A percentile compares a stretch with the other conserved stretches of the same genome.
phyloP scores from a whole-genome alignment of 2,797 vertebrate genomes.

The Tenualosa ilisha region DNA sequence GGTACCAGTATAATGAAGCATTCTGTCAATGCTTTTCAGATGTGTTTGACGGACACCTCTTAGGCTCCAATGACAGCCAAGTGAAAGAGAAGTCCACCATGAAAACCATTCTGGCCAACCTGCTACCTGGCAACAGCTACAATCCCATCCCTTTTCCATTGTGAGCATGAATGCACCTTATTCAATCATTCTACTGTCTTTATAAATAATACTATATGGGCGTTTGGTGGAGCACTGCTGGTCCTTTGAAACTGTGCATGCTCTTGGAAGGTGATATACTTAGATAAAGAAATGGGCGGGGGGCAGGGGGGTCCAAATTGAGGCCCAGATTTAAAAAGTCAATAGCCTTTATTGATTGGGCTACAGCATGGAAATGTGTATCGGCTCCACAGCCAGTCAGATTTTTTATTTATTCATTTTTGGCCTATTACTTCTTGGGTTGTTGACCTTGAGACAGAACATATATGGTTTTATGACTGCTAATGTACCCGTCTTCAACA shows the following conservation, averaged over 20 bases:
- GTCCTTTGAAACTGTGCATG: too few relatives aligned
- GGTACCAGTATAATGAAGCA: background rate
- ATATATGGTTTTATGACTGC: background rate
- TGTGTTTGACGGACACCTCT: constrained; percentile 90
- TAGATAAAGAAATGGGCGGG: too few relatives aligned
- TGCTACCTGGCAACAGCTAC: constrained; percentile 95
- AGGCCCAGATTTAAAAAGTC: too few relatives aligned
- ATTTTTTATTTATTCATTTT: too few relatives aligned
- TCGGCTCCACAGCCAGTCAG: too few relatives aligned
- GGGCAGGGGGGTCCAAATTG: too few relatives aligned
- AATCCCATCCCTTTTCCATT: constrained; percentile 95
- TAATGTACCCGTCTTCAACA: background rate
- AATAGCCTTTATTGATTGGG: too few relatives aligned
- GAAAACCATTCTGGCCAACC: constrained; percentile 98
- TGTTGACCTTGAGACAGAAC: background rate
- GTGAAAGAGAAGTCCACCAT: constrained; percentile 99
- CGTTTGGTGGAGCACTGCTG: too few relatives aligned
- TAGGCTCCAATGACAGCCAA: constrained; percentile 93
- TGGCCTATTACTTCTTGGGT: too few relatives aligned
- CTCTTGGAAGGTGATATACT: too few relatives aligned
- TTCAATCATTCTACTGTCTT: constrained; percentile 30
- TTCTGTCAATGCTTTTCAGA: constrained; percentile 69
- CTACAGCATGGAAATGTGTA: too few relatives aligned
- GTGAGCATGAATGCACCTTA: constrained; percentile 74
- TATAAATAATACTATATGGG: background rate